phyloP scores from a whole-genome alignment of 2,888 invertebrate genomes.

The Protophormia terraenovae region DNA sequence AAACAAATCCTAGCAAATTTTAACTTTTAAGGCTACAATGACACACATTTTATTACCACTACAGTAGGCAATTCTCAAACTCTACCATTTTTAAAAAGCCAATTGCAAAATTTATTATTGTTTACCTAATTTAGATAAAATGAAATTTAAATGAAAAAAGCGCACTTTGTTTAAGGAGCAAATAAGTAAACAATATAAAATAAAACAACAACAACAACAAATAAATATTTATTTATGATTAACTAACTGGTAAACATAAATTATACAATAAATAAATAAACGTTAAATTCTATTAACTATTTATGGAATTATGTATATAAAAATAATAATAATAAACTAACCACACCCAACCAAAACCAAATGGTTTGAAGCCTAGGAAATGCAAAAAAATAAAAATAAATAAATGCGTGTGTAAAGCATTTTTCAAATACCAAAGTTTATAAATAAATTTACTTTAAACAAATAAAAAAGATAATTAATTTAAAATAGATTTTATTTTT shows the following conservation, averaged over 20 bases:
- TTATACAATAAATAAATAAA: conserved; percentile 10
- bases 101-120: not conserved
- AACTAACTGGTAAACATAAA: conserved; percentile 45
- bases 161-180: not conserved
- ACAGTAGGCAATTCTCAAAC: not conserved
- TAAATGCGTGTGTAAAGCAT: not conserved
- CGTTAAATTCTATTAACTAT: conserved; percentile 15
- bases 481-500: not conserved
- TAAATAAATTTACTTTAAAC: not conserved
- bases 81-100: not conserved
- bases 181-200: conserved; percentile 26
- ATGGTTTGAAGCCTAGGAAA: conserved; percentile 34
- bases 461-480: not conserved
- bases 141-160: not conserved
- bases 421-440: not conserved
- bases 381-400: conserved; percentile 25
- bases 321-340: too few relatives aligned
- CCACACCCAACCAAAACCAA: conserved; percentile 66
- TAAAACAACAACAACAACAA: not conserved
- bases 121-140: not conserved
- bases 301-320: conserved; percentile 23
- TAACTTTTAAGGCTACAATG: too few relatives aligned
- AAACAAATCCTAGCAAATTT: too few relatives aligned
- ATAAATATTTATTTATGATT: conserved; percentile 58
- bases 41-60: not conserved